Evolutionary conservation across 1,140 invertebrate genomes (phyloP), one percentile per base, ranked within the genome.

Genomic region (Maniola jurtina): DNA sequence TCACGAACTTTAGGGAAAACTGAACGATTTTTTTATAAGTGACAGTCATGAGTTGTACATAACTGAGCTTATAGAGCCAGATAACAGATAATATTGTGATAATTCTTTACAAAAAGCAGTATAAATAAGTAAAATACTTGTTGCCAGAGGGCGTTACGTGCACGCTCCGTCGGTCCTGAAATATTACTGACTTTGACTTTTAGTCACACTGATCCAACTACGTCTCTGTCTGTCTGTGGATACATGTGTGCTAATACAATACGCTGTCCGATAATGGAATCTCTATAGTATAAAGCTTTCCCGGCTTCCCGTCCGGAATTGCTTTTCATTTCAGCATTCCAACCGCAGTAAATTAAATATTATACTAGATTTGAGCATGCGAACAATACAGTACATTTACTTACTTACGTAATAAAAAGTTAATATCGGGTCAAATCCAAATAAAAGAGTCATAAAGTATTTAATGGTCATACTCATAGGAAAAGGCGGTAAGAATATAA

Each of bases 101-200:
- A 52, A 16, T 25, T 9, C 8, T 52, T 0, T 47, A 36, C 14
- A 61, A 33, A 42, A 61, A 45, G 40, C 16, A 47, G 36, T 45
- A 61, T 25, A 61, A 66, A 61, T 33, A 66, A 55, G 35, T 60
- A 33, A 66, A 50, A 50, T 52, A 48, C 36, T 66, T 61, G 33
- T 38, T 61, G 34, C 11, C 7, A 36, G n/a, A 58, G 66, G 34
- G 16, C 13, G 50, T 63, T 14, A 75, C 83, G 81, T 80, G 74
- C 70, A 67, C 61, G 74, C 77, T 73, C 62, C 45, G 25, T 61
- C 68, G 54, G 72, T 54, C 56, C 78, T 80, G 77, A 78, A 84
- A 77, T 77, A 75, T 74, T 78, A 86, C 84, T 86, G 82, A 84
- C 75, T n/a, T n/a, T 86, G 82, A 84, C 25, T 25, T 25, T 2